Evolutionary conservation across 2,113 vertebrate species (phyloP).

Genomic region (Alethe castanea): DNA sequence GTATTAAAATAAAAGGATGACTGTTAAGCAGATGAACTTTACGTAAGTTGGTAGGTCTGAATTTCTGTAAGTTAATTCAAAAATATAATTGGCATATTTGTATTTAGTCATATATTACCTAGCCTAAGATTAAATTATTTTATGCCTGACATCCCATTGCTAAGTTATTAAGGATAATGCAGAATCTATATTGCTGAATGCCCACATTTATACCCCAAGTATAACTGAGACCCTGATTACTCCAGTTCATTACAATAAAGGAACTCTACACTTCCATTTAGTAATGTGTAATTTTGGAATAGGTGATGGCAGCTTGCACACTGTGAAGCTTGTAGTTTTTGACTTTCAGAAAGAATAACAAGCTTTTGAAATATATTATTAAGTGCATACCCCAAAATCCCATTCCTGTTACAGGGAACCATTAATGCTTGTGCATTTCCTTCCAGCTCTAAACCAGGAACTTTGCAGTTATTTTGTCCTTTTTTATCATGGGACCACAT

Average conservation of each 20-base stretch:
- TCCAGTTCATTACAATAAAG: not conserved
- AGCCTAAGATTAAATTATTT: not conserved
- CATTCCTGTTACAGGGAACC: not conserved
- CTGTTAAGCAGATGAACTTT: not conserved
- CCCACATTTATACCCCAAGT: not conserved
- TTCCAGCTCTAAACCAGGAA: not conserved
- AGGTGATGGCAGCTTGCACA: not conserved
- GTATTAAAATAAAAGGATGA: not conserved
- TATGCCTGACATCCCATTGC: not conserved
- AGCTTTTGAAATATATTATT: not conserved
- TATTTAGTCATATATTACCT: not conserved
- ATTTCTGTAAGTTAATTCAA: not conserved
- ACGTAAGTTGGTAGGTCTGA: not conserved
- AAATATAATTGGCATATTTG: not conserved
- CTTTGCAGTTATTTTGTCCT: not conserved
- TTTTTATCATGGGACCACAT: not conserved
- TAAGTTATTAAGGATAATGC: not conserved
- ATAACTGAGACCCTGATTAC: not conserved
- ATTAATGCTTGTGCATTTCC: not conserved
- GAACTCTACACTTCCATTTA: not conserved
- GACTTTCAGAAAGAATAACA: not conserved
- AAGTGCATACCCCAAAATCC: not conserved
- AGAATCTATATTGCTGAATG: not conserved
- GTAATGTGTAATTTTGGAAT: not conserved
- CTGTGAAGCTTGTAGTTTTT: not conserved